Conservation (phyloP, 2,113 vertebrate species). For the Melierax canorus region DNA sequence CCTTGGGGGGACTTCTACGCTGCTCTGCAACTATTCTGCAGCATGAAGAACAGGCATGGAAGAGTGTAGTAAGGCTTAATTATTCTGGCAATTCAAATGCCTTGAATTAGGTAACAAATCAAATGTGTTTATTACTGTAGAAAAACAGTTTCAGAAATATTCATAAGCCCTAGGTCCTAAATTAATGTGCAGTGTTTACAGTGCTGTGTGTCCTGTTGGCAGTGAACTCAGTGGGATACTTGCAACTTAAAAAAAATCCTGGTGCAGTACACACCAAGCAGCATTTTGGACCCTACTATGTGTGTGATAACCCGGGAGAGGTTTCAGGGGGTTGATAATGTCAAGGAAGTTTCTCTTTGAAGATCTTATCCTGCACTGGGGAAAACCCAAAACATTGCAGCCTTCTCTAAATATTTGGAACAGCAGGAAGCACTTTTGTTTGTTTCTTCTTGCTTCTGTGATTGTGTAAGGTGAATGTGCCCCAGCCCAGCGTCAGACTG, state of each 20-base stretch:
- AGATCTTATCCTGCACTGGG: not conserved
- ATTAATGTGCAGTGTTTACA: not conserved
- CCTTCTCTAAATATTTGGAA: not conserved
- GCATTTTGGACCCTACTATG: not conserved
- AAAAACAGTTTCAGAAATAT: not conserved
- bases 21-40: not conserved
- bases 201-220: not conserved
- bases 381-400: not conserved
- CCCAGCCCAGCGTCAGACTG: not conserved
- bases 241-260: not conserved
- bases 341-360: not conserved
- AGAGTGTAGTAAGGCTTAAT: not conserved
- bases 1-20: not conserved
- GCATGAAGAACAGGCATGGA: not conserved
- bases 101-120: not conserved
- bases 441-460: not conserved
- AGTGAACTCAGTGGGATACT: not conserved
- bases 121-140: not conserved
- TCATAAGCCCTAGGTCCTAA: not conserved
- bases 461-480: accelerated
- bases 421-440: not conserved
- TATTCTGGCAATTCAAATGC: not conserved
- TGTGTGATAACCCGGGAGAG: not conserved
- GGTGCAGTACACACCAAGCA: not conserved
- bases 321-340: not conserved